Conservation (phyloP, 35 echinoderm and acorn worm genomes). For the Antedon bifida region DNA sequence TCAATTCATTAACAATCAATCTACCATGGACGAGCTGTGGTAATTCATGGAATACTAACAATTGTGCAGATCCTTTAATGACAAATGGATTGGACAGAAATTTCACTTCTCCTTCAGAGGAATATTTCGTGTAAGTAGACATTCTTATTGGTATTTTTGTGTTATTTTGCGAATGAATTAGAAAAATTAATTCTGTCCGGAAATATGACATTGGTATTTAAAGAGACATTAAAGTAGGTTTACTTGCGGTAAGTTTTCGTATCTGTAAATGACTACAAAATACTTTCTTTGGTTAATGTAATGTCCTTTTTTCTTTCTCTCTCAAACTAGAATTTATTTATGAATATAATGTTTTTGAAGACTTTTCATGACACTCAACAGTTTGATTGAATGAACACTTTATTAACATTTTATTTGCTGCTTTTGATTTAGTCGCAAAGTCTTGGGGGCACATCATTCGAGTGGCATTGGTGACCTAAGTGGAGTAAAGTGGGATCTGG, state of each 20-base stretch:
- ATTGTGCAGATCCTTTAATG: slow-evolving; percentile 35
- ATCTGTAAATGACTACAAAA: too few relatives aligned
- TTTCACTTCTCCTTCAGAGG: slow-evolving; percentile 37
- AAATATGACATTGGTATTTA: too few relatives aligned
- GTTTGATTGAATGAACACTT: too few relatives aligned
- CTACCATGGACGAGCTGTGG: slow-evolving; percentile 78
- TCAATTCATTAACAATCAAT: slow-evolving; percentile 39
- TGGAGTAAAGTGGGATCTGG: slow-evolving; percentile 66
- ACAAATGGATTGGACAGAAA: slow-evolving; percentile 5
- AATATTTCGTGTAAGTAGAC: slow-evolving; percentile 77
- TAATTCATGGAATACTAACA: slow-evolving; percentile 65
- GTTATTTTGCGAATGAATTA: not conserved
- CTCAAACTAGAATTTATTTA: too few relatives aligned
- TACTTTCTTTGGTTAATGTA: too few relatives aligned
- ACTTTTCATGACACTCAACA: too few relatives aligned
- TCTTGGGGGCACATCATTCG: slow-evolving; percentile 44
- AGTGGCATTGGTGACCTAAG: slow-evolving; percentile 62
- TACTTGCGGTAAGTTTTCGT: too few relatives aligned
- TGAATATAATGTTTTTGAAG: too few relatives aligned
- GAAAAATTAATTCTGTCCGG: too few relatives aligned
- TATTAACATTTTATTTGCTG: too few relatives aligned
- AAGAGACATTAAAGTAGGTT: too few relatives aligned
- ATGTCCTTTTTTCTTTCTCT: too few relatives aligned
- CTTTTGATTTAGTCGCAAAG: slow-evolving; percentile 48
- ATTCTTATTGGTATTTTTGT: not conserved